Conservation (phyloP, 2,797 vertebrate genomes). For the Hapalemur alaotrensis region DNA sequence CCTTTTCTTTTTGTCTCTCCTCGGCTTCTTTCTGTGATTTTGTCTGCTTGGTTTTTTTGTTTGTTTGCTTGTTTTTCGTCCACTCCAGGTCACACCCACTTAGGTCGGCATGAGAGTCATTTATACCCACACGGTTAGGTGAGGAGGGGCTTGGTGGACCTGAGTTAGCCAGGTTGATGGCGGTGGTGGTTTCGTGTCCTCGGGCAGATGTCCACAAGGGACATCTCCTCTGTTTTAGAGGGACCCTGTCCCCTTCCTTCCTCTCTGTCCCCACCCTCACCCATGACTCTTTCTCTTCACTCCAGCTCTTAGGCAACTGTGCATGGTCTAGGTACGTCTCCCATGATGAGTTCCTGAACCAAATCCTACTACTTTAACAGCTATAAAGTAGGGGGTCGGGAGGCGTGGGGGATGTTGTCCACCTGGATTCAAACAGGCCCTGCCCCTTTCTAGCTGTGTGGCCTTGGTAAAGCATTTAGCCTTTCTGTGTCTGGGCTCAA, state of each 20-base stretch:
- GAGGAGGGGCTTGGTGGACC: not conserved
- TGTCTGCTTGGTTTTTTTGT: not conserved
- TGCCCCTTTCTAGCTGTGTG: not conserved
- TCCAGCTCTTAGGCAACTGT: not conserved
- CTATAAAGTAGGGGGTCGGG: not conserved
- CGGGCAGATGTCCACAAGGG: accelerated
- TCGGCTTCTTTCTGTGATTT: not conserved
- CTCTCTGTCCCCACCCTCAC: not conserved
- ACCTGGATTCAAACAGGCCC: not conserved
- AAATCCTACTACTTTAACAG: not conserved
- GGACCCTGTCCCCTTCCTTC: not conserved
- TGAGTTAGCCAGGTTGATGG: not conserved
- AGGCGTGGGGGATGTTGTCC: not conserved
- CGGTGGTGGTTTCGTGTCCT: not conserved
- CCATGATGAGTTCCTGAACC: not conserved
- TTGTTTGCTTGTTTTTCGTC: not conserved
- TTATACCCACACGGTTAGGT: not conserved
- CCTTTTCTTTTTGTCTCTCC: not conserved
- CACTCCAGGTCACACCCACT: not conserved
- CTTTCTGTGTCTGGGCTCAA: not conserved
- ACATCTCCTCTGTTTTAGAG: accelerated
- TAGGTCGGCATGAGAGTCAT: not conserved
- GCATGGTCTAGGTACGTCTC: not conserved
- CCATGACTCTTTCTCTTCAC: not conserved
- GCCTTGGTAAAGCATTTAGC: not conserved